Conservation (phyloP, 2,797 vertebrate genomes). For the Clarias laeviceps region DNA sequence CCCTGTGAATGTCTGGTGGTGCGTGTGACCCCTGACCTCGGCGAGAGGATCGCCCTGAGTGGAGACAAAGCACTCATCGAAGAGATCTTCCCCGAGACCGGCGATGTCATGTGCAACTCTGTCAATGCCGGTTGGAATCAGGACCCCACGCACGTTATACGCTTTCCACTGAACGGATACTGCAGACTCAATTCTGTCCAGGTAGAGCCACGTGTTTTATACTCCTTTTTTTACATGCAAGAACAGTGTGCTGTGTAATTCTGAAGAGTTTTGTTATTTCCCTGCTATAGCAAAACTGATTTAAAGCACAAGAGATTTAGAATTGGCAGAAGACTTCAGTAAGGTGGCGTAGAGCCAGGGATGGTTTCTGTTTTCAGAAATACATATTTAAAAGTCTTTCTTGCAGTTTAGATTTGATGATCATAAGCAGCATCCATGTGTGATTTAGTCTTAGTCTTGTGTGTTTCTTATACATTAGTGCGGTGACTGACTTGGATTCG, state of each 20-base stretch:
- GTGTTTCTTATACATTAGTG: background rate
- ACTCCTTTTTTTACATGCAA: too few species aligned
- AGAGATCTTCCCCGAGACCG: conserved; percentile 97
- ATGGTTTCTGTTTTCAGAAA: background rate
- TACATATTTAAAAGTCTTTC: background rate
- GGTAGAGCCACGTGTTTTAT: conserved; percentile 69
- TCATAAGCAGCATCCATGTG: background rate
- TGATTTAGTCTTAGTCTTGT: background rate
- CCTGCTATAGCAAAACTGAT: background rate
- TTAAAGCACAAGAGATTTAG: background rate
- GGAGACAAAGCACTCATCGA: conserved; percentile 98
- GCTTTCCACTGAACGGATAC: conserved; percentile 97
- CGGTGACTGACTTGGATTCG: background rate
- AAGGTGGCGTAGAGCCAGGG: background rate
- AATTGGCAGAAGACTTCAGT: background rate
- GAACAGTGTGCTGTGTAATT: background rate
- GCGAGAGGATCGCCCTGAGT: conserved; percentile 93
- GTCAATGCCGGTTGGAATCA: conserved; percentile 99
- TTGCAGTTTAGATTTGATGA: background rate
- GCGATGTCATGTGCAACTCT: conserved; percentile 98
- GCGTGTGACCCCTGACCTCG: conserved; percentile 94
- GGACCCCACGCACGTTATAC: conserved; percentile 97
- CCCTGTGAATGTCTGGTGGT: conserved; percentile 98
- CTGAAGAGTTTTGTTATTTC: background rate
- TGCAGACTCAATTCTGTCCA: conserved; percentile 97